Evolutionary conservation across 2,797 vertebrate species (phyloP).

Genomic region (Cyprinella venusta): DNA sequence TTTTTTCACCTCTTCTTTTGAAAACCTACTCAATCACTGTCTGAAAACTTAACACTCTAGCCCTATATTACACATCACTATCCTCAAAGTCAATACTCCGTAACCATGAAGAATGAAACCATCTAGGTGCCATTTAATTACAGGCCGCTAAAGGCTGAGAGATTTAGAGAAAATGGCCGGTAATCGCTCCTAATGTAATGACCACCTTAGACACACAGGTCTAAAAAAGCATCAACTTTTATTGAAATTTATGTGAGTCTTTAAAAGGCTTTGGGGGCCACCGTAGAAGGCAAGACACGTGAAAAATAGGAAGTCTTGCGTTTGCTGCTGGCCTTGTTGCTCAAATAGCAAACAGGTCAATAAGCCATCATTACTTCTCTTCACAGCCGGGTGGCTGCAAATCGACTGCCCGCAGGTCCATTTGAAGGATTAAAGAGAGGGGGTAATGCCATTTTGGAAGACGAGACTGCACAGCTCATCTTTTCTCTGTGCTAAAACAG

Average conservation of each 20-base stretch:
- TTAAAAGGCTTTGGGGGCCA: slow-evolving; percentile 53
- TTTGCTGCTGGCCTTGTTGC: slow-evolving; percentile 71
- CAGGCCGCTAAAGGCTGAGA: slow-evolving; percentile 43
- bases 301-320: slow-evolving; percentile 70
- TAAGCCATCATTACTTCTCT: slow-evolving; percentile 85
- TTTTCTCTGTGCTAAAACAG: slow-evolving; percentile 70
- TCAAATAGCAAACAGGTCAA: slow-evolving; percentile 83
- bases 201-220: slow-evolving; percentile 30
- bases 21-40: slow-evolving; percentile 13
- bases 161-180: slow-evolving; percentile 22
- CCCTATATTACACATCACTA: slow-evolving; percentile 44
- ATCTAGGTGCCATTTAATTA: slow-evolving; percentile 63
- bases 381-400: slow-evolving; percentile 80
- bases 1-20: neutral
- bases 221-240: slow-evolving; percentile 44
- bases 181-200: slow-evolving; percentile 44
- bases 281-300: slow-evolving; percentile 53
- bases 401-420: slow-evolving; percentile 83
- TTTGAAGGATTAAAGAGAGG: slow-evolving; percentile 79
- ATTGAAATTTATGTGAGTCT: slow-evolving; percentile 64
- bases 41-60: slow-evolving; percentile 15
- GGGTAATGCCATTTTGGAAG: slow-evolving; percentile 75
- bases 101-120: slow-evolving; percentile 54
- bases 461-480: slow-evolving; percentile 79
- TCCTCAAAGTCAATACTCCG: slow-evolving; percentile 49